A percentile compares a stretch with the other conserved stretches of the same genome.
phyloP scores from a whole-genome alignment of 1,140 invertebrate species.

The Neelides sp. region DNA sequence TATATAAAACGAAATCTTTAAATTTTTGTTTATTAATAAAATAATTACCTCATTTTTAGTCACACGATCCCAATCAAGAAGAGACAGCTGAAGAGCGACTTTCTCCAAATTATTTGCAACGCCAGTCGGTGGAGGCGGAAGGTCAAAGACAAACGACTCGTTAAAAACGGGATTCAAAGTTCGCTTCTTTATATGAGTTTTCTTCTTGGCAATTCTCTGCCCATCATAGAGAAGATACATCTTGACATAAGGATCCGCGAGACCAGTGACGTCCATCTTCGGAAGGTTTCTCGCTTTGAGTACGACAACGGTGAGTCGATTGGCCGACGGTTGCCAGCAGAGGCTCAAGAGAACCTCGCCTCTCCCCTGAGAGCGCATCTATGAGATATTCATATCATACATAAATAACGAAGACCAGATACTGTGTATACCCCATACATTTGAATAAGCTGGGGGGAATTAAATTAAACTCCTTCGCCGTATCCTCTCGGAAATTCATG shows the following conservation, averaged over 20 bases:
- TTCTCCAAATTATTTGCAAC: conserved; percentile 53
- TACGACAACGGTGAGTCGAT: conserved; percentile 70
- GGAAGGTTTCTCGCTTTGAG: conserved; percentile 85
- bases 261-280: conserved; percentile 87
- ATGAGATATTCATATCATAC: too few species aligned
- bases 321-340: conserved; percentile 85
- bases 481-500: too few species aligned
- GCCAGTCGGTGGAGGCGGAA: conserved; percentile 56
- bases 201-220: conserved; percentile 96
- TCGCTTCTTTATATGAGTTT: conserved; percentile 96
- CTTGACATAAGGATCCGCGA: conserved; percentile 85
- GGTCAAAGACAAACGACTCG: conserved; percentile 80
- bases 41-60: conserved; percentile 83
- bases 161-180: conserved; percentile 97
- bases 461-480: too few species aligned
- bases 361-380: conserved; percentile 74
- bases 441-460: too few species aligned
- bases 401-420: too few species aligned
- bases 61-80: conserved; percentile 92
- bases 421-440: too few species aligned
- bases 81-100: conserved; percentile 79
- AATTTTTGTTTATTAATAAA: too few species aligned
- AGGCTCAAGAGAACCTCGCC: conserved; percentile 82
- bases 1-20: too few species aligned
- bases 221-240: conserved; percentile 93